A percentile compares a stretch with the other conserved stretches of the same genome.
phyloP scores from a whole-genome alignment of 2,888 invertebrate species.

The Melieria crassipennis region DNA sequence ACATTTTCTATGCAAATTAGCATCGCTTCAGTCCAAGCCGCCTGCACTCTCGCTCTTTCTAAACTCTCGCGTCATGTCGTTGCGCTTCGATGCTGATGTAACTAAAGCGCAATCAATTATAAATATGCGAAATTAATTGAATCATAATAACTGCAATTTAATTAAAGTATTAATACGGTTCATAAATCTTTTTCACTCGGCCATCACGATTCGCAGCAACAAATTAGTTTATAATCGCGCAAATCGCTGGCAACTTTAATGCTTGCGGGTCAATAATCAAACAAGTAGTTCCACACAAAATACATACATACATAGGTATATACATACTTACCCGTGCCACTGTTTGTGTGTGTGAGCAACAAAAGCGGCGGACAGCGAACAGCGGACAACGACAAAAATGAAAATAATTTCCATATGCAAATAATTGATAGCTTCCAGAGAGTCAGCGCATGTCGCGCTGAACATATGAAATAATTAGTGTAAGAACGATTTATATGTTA shows the following conservation, averaged over 20 bases:
- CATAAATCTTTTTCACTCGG: conserved; percentile 55
- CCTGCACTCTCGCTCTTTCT: not conserved
- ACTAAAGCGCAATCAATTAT: conserved; percentile 40
- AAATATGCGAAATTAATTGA: conserved; percentile 39
- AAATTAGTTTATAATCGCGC: conserved; percentile 51
- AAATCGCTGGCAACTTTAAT: conserved; percentile 46
- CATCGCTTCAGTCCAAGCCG: not conserved
- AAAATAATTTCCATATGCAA: conserved; percentile 42
- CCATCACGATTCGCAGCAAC: conserved; percentile 50
- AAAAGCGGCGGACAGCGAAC: conserved; percentile 33
- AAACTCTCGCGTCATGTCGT: not conserved
- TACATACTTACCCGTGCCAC: not conserved
- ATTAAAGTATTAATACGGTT: conserved; percentile 58
- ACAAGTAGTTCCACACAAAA: conserved; percentile 50
- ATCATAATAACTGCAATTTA: conserved; percentile 54
- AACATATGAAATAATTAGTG: conserved; percentile 56
- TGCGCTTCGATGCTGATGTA: not conserved
- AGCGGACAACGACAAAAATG: conserved; percentile 31
- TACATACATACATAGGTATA: not conserved
- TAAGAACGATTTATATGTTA: conserved; percentile 47
- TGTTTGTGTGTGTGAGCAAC: conserved; percentile 20
- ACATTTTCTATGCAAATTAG: too few species aligned
- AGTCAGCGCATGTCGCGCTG: conserved; percentile 27
- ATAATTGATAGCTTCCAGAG: conserved; percentile 46
- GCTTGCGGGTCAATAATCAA: conserved; percentile 55